Evolutionary conservation across 92 coral and sea anemone genomes (phyloP).

Genomic region (Chrysogorgia sp.): DNA sequence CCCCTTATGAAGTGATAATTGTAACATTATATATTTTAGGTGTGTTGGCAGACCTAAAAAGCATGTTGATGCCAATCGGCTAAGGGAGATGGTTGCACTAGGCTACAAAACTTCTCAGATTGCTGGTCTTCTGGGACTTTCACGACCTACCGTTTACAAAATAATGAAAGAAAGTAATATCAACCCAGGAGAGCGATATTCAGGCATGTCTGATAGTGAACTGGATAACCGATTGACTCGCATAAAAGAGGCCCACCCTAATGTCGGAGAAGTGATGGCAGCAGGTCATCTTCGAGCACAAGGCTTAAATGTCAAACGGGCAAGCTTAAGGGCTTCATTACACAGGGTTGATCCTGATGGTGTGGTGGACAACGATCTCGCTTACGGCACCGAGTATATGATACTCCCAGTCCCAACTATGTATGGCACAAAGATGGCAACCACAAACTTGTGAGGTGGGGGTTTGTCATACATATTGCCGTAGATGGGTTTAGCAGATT

Average conservation of each 20-base stretch:
- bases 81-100: constrained; percentile 51
- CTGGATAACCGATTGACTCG: constrained; percentile 32
- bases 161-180: constrained; percentile 44
- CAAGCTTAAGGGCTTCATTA: constrained; percentile 44
- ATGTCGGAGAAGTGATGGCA: too few species aligned
- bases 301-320: constrained; percentile 44
- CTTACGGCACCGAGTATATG: constrained; percentile 48
- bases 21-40: too few species aligned
- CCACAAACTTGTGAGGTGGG: constrained; percentile 56
- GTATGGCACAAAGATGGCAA: too few species aligned
- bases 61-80: constrained; percentile 38
- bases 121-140: constrained; percentile 41
- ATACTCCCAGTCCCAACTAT: too few species aligned
- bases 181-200: constrained; percentile 41
- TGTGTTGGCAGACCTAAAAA: constrained; percentile 58
- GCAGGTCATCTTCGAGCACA: too few species aligned
- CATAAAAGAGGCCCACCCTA: constrained; percentile 44
- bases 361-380: constrained; percentile 40
- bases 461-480: constrained; percentile 51
- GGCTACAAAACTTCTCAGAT: constrained; percentile 56
- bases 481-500: constrained; percentile 55
- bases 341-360: constrained; percentile 51
- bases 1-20: too few species aligned
- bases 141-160: constrained; percentile 48
- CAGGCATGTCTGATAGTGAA: constrained; percentile 40